Conservation (phyloP, 1,140 invertebrate genomes). For the Meteorus sp. region DNA sequence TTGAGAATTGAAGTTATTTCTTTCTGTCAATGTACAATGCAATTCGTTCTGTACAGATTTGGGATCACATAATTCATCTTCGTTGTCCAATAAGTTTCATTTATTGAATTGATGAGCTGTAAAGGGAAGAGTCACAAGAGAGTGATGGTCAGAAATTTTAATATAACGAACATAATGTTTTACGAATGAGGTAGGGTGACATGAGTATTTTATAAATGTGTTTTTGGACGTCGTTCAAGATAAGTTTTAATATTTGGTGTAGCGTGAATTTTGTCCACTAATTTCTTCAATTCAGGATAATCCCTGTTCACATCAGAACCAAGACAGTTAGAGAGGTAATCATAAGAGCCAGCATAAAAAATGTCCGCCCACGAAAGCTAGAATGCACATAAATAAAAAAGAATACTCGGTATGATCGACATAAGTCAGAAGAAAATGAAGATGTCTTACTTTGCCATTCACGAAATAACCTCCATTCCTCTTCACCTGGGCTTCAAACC, state of each 20-base stretch:
- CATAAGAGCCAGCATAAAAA: conserved; percentile 41
- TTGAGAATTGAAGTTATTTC: too few species aligned
- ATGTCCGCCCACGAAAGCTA: conserved; percentile 42
- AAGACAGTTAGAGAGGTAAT: conserved; percentile 38
- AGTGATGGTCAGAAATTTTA: too few species aligned
- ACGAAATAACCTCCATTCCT: conserved; percentile 58
- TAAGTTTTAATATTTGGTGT: conserved; percentile 52
- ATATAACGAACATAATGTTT: too few species aligned
- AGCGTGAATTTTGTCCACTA: conserved; percentile 45
- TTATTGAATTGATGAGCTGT: too few species aligned
- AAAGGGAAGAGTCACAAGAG: too few species aligned
- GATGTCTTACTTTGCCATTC: conserved; percentile 51
- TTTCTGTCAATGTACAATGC: too few species aligned
- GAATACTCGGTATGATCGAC: not conserved
- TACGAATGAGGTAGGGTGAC: too few species aligned
- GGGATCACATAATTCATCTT: too few species aligned
- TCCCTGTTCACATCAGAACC: conserved; percentile 39
- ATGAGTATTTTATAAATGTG: conserved; percentile 22
- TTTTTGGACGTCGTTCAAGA: conserved; percentile 49
- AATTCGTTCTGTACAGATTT: too few species aligned
- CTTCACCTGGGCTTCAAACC: conserved; percentile 54
- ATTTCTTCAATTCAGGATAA: conserved; percentile 44
- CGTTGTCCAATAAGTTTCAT: too few species aligned
- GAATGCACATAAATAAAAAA: not conserved
- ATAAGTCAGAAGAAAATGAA: not conserved